A percentile compares a stretch with the other conserved stretches of the same genome.
Conservation (phyloP, 1,140 invertebrate species). For the Ctenoplectra terminalis region DNA sequence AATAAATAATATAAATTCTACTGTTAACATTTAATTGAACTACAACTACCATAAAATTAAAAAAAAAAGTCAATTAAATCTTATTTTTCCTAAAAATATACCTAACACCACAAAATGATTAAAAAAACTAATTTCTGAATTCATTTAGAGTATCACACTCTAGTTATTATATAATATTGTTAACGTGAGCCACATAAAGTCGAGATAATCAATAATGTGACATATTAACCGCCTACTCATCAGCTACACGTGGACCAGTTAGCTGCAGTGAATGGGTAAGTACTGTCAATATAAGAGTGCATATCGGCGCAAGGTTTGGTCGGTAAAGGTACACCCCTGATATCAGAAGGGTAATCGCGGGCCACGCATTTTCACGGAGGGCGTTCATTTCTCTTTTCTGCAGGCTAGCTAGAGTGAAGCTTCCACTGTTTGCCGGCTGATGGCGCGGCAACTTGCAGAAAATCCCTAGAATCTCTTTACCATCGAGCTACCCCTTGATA, state of each 20-base stretch:
- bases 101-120: too few species aligned
- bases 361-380: slow-evolving; percentile 48
- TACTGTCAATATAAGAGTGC: not conserved
- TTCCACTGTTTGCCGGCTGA: slow-evolving; percentile 51
- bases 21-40: too few species aligned
- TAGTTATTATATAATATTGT: too few species aligned
- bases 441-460: slow-evolving; percentile 43
- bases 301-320: slow-evolving; percentile 41
- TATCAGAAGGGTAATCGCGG: slow-evolving; percentile 33
- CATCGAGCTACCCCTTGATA: slow-evolving; percentile 15
- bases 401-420: slow-evolving; percentile 30
- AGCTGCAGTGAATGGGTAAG: not conserved
- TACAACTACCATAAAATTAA: too few species aligned
- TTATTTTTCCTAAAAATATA: too few species aligned
- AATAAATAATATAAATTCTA: too few species aligned
- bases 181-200: too few species aligned
- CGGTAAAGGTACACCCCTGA: slow-evolving; percentile 55
- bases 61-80: too few species aligned
- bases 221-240: not conserved
- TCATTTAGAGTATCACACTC: too few species aligned
- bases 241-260: not conserved
- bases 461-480: slow-evolving; percentile 34
- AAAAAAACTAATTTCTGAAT: too few species aligned
- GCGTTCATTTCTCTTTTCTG: slow-evolving; percentile 51
- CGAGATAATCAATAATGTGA: too few species aligned